Base-by-base conservation (phyloP, 2,888 invertebrate genomes). In the Yponomeuta sedellus region DNA sequence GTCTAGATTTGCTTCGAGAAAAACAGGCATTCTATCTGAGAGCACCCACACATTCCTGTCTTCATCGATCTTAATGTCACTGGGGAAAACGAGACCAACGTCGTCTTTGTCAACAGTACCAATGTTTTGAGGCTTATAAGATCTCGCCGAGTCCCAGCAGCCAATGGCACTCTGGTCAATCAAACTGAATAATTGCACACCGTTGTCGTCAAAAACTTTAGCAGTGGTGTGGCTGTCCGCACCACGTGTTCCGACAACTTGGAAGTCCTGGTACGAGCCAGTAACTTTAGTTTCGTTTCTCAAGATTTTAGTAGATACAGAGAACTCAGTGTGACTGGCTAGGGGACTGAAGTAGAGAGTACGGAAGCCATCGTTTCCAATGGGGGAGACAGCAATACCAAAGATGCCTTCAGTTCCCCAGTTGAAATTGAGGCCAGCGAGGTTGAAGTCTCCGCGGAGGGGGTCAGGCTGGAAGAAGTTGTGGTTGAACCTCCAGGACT, bases 341-440 rank as follows among this genome's bases (percentile, higher is more conserved):
- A 97, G 81, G 0, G 97, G 95, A 76, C 95, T 95, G 86, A 97
- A 97, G 83, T 94, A 96, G 59, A 97, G 86, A 0, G 93, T 94
- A 73, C 95, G 93, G 76, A 86, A 95, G 20, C 96, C 96, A 74
- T 95, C 94, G 11, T 86, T 74, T 19, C 94, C 92, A 6, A 92
- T 77, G 0, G 96, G 94, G 0, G 96, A 94, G 1, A 96, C 80
- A 0, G 95, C 93, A 82, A 96, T 94, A 1, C 96, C 96, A 72
- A 96, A 96, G 69, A 96, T 94, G 16, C 96, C 96, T 83, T 96
- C 97, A 71, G 94, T 94, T 28, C 93, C 94, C 97, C 97, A 97
- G 80, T 96, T 96, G 92, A 96, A 96, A 80, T 96, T 96, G 12
- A 96, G 83, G 0, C 96, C 96, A 6, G 94, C 96, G 69, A 96